Conservation (phyloP, 2,113 vertebrate genomes). For the Symphodus melops region DNA sequence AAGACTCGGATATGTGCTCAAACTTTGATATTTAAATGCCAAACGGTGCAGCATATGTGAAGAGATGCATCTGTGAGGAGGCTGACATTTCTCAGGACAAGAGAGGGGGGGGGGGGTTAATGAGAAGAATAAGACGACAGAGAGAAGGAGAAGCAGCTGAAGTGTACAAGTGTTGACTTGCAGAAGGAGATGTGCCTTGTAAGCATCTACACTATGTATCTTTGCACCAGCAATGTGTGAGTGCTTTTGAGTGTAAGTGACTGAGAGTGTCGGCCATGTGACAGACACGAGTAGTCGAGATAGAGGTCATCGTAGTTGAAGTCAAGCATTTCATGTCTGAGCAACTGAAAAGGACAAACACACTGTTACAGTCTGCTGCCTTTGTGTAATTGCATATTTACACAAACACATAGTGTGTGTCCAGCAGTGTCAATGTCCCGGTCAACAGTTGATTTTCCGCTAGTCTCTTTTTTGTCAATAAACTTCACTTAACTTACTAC, state of each 20-base stretch:
- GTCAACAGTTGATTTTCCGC: too few species aligned
- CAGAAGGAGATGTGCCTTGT: background rate
- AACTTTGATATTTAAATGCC: constrained; percentile 70
- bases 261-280: constrained; percentile 31
- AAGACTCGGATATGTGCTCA: background rate
- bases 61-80: constrained; percentile 25
- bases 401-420: too few species aligned
- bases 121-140: background rate
- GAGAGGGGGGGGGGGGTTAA: constrained; percentile 4
- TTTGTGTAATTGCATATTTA: background rate
- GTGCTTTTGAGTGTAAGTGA: background rate
- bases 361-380: background rate
- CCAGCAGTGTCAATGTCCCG: too few species aligned
- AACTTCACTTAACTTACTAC: too few species aligned
- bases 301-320: constrained; percentile 34
- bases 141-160: background rate
- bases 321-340: constrained; percentile 21
- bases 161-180: background rate
- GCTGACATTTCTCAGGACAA: constrained; percentile 62
- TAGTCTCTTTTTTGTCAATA: too few species aligned
- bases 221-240: background rate
- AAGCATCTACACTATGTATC: background rate
- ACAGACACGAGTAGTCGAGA: constrained; percentile 18
- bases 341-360: background rate
- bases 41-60: constrained; percentile 39